Base-by-base conservation (phyloP, 2,113 vertebrate species). In the Leptodactylus fuscus region DNA sequence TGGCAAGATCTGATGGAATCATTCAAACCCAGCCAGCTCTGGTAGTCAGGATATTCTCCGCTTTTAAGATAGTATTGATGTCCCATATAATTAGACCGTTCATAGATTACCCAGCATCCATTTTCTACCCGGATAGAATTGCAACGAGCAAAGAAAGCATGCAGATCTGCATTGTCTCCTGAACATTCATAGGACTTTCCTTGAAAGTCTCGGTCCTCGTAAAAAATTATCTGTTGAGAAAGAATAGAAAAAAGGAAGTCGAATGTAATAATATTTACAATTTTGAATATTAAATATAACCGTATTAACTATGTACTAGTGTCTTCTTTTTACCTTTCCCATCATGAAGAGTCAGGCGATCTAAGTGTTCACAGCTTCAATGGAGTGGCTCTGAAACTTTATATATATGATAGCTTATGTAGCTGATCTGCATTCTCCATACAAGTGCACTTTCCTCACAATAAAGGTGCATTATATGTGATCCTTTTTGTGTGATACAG, bases 51-150 rank as follows among this genome's bases (percentile, higher is more conserved):
- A 53, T 91, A 91, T 67, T 92, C 90, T 5, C 89, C 90, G 10
- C 73, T 88, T 83, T 85, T 91, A 81, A 91, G 79, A 46, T 90
- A 88, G 58, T 92, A 91, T 81, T 92, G 90, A 76, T 89, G 89
- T 22, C 91, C 90, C 53, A 87, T 85, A 83, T 90, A 92, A 74
- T 90, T 89, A 73, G 89, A 87, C 12, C 76, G 87, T 82, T 91
- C 89, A 53, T 91, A 90, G 27, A 90, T 60, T 29, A 91, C 89
- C 90, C 90, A 91, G 82, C 88, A 91, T 77, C 87, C 90, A 81
- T 87, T 89, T 58, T 90, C 82, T 65, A 91, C 89, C 32, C 80
- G 80, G 80, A 90, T 75, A 62, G 89, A 91, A 83, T 91, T 91
- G 51, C 91, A 91, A 58, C 82, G 89, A 53, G 78, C 89, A 87